Evolutionary conservation across 1,140 invertebrate genomes (phyloP).

Genomic region (Eumeta japonica): DNA sequence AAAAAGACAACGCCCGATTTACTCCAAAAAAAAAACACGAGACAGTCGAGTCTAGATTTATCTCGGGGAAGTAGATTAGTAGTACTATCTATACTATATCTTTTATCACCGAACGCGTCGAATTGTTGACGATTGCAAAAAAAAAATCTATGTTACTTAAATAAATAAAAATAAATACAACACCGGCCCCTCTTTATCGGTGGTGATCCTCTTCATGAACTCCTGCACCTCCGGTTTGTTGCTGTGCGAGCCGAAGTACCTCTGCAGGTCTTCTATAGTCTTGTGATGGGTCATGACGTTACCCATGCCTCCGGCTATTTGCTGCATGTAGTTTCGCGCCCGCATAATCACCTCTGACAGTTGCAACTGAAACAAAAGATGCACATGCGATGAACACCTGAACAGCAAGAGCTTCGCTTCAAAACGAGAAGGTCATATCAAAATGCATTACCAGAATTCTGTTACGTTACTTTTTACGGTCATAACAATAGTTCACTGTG

Average conservation of each 20-base stretch:
- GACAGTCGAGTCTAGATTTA: too few relatives aligned
- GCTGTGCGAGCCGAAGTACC: slow-evolving; percentile 79
- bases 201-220: slow-evolving; percentile 89
- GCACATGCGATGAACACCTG: background rate
- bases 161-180: background rate
- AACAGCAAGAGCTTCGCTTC: background rate
- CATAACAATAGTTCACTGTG: too few relatives aligned
- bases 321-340: slow-evolving; percentile 88
- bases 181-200: slow-evolving; percentile 83
- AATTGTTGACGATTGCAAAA: too few relatives aligned
- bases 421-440: background rate
- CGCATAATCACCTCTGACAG: slow-evolving; percentile 96
- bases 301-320: slow-evolving; percentile 77
- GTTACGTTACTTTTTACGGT: too few relatives aligned
- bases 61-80: too few relatives aligned
- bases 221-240: slow-evolving; percentile 77
- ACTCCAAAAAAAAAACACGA: too few relatives aligned
- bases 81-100: too few relatives aligned
- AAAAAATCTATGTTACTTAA: too few relatives aligned
- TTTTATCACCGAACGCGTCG: too few relatives aligned
- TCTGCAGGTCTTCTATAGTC: slow-evolving; percentile 82
- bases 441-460: background rate
- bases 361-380: slow-evolving; percentile 85
- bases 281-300: slow-evolving; percentile 82
- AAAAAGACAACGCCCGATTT: too few relatives aligned